Conservation (phyloP, 2,797 vertebrate genomes). For the Bovichtus diacanthus region DNA sequence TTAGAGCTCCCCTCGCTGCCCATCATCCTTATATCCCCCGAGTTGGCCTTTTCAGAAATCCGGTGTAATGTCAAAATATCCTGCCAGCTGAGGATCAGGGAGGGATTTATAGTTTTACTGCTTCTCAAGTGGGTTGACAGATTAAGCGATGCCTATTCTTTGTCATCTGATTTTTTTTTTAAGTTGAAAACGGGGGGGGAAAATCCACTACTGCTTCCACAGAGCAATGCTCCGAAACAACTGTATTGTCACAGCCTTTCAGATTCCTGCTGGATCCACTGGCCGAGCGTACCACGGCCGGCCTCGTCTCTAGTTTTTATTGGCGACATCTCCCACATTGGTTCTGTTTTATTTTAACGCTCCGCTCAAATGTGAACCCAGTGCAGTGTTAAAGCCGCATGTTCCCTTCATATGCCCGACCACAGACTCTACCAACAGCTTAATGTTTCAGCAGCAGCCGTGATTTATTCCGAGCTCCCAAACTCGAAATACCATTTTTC, state of each 20-base stretch:
- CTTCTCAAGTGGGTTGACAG: constrained; percentile 65
- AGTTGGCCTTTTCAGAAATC: constrained; percentile 76
- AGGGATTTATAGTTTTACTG: constrained; percentile 57
- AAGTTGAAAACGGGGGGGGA: constrained; percentile 42
- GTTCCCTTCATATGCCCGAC: constrained; percentile 24
- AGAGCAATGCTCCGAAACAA: constrained; percentile 19
- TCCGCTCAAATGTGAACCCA: constrained; percentile 9
- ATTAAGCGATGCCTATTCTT: constrained; percentile 64
- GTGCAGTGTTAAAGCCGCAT: background rate
- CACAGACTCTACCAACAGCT: background rate
- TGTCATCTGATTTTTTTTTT: constrained; percentile 55
- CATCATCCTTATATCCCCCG: constrained; percentile 66
- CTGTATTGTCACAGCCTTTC: constrained; percentile 26
- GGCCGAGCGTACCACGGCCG: too few relatives aligned
- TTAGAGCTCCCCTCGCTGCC: constrained; percentile 45
- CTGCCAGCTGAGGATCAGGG: constrained; percentile 62
- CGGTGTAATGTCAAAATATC: constrained; percentile 71
- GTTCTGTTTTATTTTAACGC: constrained; percentile 26
- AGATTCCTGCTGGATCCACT: constrained; percentile 6
- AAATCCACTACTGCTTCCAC: constrained; percentile 25
- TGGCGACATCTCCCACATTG: constrained; percentile 21
- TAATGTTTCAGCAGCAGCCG: constrained; percentile 16
- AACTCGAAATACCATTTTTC: constrained; percentile 25
- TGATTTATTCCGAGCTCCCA: constrained; percentile 37
- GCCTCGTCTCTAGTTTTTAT: constrained; percentile 23